These are phyloP conservation scores for Drosophila fungiperda DNA, from an alignment of 2,888 invertebrate genomes.

Conservation along the genomic window DNA sequence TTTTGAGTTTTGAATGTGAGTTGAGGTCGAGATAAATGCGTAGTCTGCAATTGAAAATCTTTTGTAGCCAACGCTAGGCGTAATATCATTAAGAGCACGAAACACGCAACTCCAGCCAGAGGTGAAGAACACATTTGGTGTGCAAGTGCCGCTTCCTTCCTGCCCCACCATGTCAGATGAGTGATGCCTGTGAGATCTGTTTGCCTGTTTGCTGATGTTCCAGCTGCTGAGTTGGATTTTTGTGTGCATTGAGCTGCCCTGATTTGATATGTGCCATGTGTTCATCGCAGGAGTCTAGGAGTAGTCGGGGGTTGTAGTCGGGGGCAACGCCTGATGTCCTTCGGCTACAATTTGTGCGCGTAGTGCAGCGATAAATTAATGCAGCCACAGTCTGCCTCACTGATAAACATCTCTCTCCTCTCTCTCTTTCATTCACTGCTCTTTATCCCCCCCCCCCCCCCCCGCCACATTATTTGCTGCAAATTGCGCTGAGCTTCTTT, in stretches of 20 bases:
- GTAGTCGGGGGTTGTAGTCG: neutral
- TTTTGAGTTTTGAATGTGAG: slow-evolving; percentile 8
- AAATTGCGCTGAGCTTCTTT: slow-evolving; percentile 63
- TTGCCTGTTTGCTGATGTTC: slow-evolving; percentile 10
- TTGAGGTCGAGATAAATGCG: slow-evolving; percentile 33
- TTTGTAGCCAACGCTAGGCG: slow-evolving; percentile 52
- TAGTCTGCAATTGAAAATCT: slow-evolving; percentile 60
- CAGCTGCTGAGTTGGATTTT: neutral
- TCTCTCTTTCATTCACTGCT: neutral
- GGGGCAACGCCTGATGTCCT: slow-evolving; percentile 70
- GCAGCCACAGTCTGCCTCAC: slow-evolving; percentile 22
- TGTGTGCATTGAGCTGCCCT: slow-evolving; percentile 34
- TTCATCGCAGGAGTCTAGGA: slow-evolving; percentile 14
- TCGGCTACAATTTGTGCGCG: slow-evolving; percentile 83
- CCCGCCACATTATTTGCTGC: slow-evolving; percentile 27
- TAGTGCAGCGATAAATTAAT: slow-evolving; percentile 84
- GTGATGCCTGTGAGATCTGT: slow-evolving; percentile 39
- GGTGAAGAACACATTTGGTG: slow-evolving; percentile 75
- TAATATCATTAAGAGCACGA: slow-evolving; percentile 38
- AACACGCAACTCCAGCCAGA: slow-evolving; percentile 68
- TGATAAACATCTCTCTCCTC: slow-evolving; percentile 58
- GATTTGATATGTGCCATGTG: slow-evolving; percentile 48
- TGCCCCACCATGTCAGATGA: slow-evolving; percentile 41
- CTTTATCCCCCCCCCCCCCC: slow-evolving; percentile 6
- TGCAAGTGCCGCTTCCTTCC: slow-evolving; percentile 61